These are phyloP conservation scores for Nomada lathburiana DNA, from an alignment of 2,888 invertebrate genomes.

Conservation along the genomic window DNA sequence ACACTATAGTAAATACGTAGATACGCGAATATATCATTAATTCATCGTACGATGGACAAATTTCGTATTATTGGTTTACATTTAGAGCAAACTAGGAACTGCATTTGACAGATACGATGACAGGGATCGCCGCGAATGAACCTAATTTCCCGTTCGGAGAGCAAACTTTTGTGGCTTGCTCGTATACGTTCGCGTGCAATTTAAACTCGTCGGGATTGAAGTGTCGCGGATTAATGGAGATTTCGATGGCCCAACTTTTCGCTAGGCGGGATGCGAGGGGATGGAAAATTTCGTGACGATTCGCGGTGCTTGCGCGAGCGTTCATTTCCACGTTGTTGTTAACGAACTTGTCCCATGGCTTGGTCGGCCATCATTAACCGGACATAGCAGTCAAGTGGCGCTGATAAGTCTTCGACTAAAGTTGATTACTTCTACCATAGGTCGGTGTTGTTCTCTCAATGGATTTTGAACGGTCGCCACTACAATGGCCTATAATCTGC, in stretches of 20 bases:
- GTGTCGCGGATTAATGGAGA: conserved; percentile 55
- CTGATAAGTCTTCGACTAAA: conserved; percentile 67
- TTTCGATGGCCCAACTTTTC: conserved; percentile 45
- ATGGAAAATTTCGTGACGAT: conserved; percentile 19
- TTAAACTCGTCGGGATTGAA: conserved; percentile 41
- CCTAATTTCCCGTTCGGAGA: conserved; percentile 38
- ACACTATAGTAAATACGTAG: neutral
- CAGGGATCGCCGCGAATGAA: conserved; percentile 39
- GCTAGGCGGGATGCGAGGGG: neutral
- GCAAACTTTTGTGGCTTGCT: conserved; percentile 19
- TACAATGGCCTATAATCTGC: conserved; percentile 62
- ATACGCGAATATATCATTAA: neutral
- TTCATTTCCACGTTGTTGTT: conserved; percentile 55
- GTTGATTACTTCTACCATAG: conserved; percentile 62
- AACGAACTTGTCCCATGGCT: conserved; percentile 43
- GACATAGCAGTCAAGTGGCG: conserved; percentile 55
- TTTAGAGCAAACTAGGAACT: conserved; percentile 14
- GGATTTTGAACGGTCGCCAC: conserved; percentile 60
- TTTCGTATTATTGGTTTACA: conserved; percentile 11
- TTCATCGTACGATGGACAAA: conserved; percentile 1
- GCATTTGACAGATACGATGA: conserved; percentile 57
- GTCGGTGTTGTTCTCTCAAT: conserved; percentile 42
- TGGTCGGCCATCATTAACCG: conserved; percentile 59
- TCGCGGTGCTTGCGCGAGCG: conserved; percentile 17
- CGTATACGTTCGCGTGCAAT: conserved; percentile 29